A percentile compares a stretch with the other conserved stretches of the same genome.
Evolutionary conservation across 2,113 vertebrate genomes (phyloP).

Genomic region (Arothron firmamentum): DNA sequence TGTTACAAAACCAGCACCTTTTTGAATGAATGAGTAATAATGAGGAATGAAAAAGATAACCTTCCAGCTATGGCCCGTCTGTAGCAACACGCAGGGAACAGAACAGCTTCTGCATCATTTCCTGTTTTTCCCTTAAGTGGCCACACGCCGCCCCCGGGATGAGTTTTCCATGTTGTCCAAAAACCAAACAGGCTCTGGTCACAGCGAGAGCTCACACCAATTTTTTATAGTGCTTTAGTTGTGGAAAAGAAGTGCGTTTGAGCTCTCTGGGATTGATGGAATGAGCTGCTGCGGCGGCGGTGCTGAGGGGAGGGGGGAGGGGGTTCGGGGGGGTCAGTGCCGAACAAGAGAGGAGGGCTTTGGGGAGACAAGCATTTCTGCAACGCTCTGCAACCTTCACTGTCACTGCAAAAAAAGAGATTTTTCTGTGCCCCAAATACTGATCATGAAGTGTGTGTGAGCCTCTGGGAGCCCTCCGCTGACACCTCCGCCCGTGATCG

Average conservation of each 20-base stretch:
- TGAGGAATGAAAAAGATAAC: no score
- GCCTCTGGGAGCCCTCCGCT: slow-evolving; percentile 35
- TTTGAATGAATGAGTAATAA: no score
- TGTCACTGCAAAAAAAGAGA: slow-evolving; percentile 25
- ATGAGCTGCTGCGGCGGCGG: slow-evolving; percentile 10
- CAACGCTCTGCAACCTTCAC: slow-evolving; percentile 37
- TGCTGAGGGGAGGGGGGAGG: slow-evolving; percentile 1
- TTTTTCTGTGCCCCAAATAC: slow-evolving; percentile 35
- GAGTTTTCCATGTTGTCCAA: slow-evolving; percentile 40
- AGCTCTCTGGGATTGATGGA: slow-evolving; percentile 30
- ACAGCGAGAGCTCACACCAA: slow-evolving; percentile 24
- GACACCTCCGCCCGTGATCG: slow-evolving; percentile 26
- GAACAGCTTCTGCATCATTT: slow-evolving; percentile 11
- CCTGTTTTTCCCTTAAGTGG: slow-evolving; percentile 5
- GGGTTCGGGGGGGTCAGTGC: slow-evolving; percentile 2
- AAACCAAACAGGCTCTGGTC: slow-evolving; percentile 20
- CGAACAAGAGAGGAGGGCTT: slow-evolving; percentile 39
- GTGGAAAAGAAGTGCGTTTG: slow-evolving; percentile 25
- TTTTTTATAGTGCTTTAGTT: slow-evolving; percentile 45
- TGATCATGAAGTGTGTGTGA: slow-evolving; percentile 29
- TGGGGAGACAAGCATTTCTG: slow-evolving; percentile 32
- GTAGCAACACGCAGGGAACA: slow-evolving; percentile 25
- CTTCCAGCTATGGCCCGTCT: no score
- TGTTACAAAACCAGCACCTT: no score
- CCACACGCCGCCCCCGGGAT: slow-evolving; percentile 25